Conservation (phyloP, 2,113 vertebrate genomes). For the Gymnogyps californianus region DNA sequence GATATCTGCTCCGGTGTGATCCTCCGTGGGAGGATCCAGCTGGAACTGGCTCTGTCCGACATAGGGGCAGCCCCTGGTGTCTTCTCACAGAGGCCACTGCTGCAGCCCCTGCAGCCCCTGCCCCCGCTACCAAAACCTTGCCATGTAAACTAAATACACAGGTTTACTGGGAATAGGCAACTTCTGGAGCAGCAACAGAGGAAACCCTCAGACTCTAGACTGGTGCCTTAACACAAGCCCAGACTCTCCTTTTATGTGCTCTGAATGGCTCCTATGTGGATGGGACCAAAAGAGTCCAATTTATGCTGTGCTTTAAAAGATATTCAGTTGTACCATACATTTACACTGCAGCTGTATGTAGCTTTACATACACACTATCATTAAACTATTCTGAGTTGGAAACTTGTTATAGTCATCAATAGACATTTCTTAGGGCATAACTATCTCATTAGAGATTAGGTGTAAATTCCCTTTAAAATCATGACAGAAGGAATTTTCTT, state of each 20-base stretch:
- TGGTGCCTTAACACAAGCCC: neutral
- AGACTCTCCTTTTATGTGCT: neutral
- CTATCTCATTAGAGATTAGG: neutral
- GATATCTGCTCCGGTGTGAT: neutral
- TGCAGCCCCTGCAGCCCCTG: neutral
- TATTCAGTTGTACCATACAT: neutral
- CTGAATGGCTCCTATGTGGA: neutral
- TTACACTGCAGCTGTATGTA: neutral
- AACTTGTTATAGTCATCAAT: neutral
- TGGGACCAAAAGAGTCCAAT: neutral
- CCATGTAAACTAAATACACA: neutral
- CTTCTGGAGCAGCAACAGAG: neutral
- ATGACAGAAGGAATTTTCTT: neutral
- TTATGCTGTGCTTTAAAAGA: neutral
- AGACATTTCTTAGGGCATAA: neutral
- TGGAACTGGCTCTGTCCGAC: neutral
- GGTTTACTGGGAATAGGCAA: neutral
- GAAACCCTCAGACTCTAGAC: neutral
- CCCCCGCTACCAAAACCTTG: neutral
- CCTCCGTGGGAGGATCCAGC: neutral
- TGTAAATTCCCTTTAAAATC: neutral
- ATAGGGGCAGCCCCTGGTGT: accelerated
- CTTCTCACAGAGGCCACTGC: neutral
- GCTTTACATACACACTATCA: neutral
- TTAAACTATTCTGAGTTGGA: neutral